Percentiles rank a stretch among this genome's conserved stretches.
phyloP scores from a whole-genome alignment of 1,140 invertebrate genomes.

The Euura saliciscinereae region DNA sequence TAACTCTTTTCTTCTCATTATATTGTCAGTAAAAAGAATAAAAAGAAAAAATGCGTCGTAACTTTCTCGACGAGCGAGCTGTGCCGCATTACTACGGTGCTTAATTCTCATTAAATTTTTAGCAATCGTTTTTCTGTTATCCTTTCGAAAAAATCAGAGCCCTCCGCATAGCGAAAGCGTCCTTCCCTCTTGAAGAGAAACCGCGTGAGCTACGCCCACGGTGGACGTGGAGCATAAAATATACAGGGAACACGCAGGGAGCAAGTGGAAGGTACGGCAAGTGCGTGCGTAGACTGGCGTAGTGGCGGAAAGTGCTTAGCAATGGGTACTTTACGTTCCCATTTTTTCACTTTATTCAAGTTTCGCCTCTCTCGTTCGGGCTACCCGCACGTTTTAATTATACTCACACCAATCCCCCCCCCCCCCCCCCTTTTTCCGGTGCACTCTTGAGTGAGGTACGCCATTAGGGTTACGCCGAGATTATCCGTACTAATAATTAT shows the following conservation, averaged over 20 bases:
- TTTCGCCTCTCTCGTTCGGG: no score
- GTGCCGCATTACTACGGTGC: no score
- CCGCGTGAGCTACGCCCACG: not conserved
- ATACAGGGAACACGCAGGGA: not conserved
- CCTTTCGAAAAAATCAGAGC: no score
- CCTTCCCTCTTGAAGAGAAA: not conserved
- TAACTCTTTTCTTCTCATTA: no score
- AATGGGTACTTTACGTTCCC: no score
- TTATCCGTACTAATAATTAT: slow-evolving; percentile 44
- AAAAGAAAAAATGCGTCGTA: no score
- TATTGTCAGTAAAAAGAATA: no score
- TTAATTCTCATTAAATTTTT: no score
- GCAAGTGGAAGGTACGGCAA: not conserved
- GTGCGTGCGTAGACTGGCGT: not conserved
- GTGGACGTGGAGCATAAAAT: not conserved
- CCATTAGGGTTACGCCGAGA: slow-evolving; percentile 32
- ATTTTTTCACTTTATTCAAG: no score
- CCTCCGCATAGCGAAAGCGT: not conserved
- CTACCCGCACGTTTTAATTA: slow-evolving; percentile 40
- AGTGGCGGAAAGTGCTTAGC: not conserved
- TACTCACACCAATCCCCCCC: slow-evolving; percentile 13
- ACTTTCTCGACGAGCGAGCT: no score
- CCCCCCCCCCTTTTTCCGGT: slow-evolving; percentile 8
- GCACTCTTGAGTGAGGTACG: slow-evolving; percentile 24
- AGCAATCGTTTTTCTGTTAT: no score